Conservation (phyloP, 2,113 vertebrate species). For the Falco punctatus region DNA sequence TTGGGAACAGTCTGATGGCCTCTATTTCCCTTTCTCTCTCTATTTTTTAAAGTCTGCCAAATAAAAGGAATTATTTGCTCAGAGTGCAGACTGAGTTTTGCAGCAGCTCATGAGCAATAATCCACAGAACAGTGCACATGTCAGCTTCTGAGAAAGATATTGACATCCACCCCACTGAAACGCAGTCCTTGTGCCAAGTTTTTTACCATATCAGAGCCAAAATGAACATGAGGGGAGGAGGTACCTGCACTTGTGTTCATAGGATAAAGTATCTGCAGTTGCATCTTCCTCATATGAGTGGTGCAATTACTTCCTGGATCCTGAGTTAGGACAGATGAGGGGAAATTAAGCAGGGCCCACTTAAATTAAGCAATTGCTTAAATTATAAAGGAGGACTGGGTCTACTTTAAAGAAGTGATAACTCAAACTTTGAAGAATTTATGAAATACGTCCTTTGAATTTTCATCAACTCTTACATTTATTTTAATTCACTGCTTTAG, state of each 20-base stretch:
- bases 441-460: neutral
- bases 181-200: neutral
- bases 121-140: neutral
- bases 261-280: neutral
- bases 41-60: neutral
- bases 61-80: constrained; percentile 35
- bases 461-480: neutral
- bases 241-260: neutral
- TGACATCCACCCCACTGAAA: neutral
- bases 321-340: neutral
- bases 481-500: neutral
- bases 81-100: neutral
- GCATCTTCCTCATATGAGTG: neutral
- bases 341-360: neutral
- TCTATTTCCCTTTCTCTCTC: neutral
- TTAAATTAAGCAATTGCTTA: neutral
- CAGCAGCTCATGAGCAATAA: neutral
- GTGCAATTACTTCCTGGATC: neutral
- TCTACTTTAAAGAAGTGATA: neutral
- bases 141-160: neutral
- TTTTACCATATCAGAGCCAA: neutral
- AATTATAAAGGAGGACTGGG: neutral
- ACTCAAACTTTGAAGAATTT: neutral
- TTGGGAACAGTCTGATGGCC: neutral
- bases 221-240: neutral